These are phyloP conservation scores for Melieria picta DNA, from an alignment of 2,888 invertebrate species.

Conservation along the genomic window DNA sequence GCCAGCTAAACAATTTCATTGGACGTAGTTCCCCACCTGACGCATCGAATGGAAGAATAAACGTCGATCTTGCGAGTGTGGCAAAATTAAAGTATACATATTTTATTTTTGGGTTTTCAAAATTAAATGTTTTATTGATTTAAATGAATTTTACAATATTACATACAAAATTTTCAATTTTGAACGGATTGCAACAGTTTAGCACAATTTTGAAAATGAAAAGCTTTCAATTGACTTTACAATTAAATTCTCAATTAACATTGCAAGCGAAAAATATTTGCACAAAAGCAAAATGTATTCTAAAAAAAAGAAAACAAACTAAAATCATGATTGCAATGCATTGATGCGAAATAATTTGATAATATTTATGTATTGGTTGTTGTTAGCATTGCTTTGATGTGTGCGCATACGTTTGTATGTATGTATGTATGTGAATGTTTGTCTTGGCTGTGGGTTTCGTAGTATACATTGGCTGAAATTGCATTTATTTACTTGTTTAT, in stretches of 20 bases:
- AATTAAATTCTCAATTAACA: neutral
- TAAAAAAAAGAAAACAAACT: neutral
- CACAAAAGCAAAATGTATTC: neutral
- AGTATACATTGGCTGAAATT: conserved; percentile 57
- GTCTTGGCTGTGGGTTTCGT: conserved; percentile 13
- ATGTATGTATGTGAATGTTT: neutral
- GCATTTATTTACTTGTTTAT: conserved; percentile 24
- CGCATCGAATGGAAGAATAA: too few species aligned
- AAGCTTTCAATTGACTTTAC: too few species aligned
- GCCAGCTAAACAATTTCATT: too few species aligned
- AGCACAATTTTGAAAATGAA: too few species aligned
- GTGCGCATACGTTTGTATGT: neutral
- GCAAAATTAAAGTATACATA: neutral
- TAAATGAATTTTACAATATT: conserved; percentile 51
- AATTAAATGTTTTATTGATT: conserved; percentile 24
- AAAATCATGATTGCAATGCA: neutral
- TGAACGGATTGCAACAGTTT: neutral
- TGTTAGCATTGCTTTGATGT: neutral
- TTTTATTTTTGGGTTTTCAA: conserved; percentile 21
- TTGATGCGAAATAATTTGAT: neutral
- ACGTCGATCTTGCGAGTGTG: too few species aligned
- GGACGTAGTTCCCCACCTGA: too few species aligned
- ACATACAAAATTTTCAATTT: conserved; percentile 36
- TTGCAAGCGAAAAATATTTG: neutral
- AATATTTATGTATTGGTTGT: neutral